These are phyloP conservation scores for Orthonyx spaldingii DNA, from an alignment of 2,113 vertebrate species.

Conservation along the genomic window DNA sequence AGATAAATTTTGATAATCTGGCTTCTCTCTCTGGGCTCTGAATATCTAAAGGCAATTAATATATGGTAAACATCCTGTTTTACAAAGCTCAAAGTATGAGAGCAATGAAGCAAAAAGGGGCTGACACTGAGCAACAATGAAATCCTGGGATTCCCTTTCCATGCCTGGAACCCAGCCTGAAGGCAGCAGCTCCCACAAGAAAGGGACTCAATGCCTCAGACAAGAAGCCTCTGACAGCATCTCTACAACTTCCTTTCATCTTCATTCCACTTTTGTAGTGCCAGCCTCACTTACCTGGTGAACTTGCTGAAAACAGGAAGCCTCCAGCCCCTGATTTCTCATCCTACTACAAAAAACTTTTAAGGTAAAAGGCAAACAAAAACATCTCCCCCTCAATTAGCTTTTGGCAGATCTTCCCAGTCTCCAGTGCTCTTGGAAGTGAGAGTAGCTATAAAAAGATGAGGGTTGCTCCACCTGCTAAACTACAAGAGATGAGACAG, in stretches of 20 bases:
- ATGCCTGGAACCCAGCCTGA: neutral
- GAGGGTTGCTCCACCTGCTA: neutral
- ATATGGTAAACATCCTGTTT: neutral
- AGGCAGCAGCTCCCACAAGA: neutral
- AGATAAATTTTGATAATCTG: neutral
- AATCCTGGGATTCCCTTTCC: neutral
- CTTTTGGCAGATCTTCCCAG: neutral
- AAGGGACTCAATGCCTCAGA: neutral
- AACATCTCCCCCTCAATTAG: neutral
- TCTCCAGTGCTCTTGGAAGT: neutral
- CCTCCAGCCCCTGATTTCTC: neutral
- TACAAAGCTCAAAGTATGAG: neutral
- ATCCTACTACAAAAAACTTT: neutral
- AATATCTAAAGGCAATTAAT: neutral
- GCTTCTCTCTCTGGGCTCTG: neutral
- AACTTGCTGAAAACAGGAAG: neutral
- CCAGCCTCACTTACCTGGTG: neutral
- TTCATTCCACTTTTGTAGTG: neutral
- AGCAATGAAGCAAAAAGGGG: neutral
- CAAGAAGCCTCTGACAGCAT: neutral
- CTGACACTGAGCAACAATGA: neutral
- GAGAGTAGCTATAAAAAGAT: neutral
- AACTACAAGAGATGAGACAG: neutral
- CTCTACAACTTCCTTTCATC: neutral
- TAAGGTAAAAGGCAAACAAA: neutral